A percentile compares a stretch with the other conserved stretches of the same genome.
Conservation (phyloP, 1,140 invertebrate species). For the Bursaphelenchus mucronatus region DNA sequence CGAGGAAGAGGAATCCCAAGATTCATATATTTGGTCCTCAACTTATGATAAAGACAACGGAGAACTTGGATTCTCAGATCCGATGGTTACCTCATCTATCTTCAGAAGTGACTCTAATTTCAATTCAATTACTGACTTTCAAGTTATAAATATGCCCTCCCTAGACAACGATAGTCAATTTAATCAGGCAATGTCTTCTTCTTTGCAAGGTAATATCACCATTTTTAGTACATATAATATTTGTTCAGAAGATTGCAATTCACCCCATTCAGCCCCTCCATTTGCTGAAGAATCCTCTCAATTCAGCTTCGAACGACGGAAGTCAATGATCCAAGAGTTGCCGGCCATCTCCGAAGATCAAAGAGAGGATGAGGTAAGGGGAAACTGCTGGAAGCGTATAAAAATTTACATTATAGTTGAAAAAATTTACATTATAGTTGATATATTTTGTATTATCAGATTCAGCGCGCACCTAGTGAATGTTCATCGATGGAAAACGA, state of each 20-base stretch:
- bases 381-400: not conserved
- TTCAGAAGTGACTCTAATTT: conserved; percentile 1
- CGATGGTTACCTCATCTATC: not conserved
- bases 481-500: not conserved
- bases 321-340: conserved; percentile 14
- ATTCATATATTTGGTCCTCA: too few relatives aligned
- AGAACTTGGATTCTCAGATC: too few relatives aligned
- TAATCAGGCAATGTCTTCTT: not conserved
- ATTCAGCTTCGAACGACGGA: conserved; percentile 14
- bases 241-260: not conserved
- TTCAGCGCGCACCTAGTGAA: not conserved
- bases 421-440: not conserved
- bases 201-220: not conserved
- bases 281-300: not conserved
- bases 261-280: conserved; percentile 8
- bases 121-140: not conserved
- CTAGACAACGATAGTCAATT: not conserved
- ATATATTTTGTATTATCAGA: not conserved
- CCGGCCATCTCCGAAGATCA: conserved; percentile 17
- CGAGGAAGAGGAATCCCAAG: too few relatives aligned
- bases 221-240: too few relatives aligned
- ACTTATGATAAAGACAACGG: too few relatives aligned
- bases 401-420: not conserved
- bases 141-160: not conserved
- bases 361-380: not conserved